Conservation (phyloP, 2,888 invertebrate species). For the Blastobasis adustella region DNA sequence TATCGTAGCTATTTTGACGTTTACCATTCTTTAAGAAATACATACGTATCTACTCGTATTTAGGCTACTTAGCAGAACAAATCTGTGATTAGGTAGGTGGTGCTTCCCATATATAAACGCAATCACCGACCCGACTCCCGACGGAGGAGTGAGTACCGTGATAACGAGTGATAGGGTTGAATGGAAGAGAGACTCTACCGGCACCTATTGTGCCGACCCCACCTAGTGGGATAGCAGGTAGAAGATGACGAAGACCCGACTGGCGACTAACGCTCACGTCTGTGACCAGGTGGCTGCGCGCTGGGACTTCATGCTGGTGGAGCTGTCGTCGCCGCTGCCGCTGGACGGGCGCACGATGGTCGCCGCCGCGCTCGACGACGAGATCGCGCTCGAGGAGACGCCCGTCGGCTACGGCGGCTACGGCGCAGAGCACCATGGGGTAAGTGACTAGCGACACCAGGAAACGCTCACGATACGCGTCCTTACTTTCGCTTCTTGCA, state of each 20-base stretch:
- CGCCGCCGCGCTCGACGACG: slow-evolving; percentile 39
- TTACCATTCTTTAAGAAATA: too few species aligned
- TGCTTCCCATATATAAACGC: too few species aligned
- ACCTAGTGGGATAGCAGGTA: too few species aligned
- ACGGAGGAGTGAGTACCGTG: not conserved
- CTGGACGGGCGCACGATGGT: slow-evolving; percentile 44
- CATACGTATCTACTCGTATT: too few species aligned
- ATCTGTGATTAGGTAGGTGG: too few species aligned
- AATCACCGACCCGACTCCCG: too few species aligned
- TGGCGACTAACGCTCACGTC: too few species aligned
- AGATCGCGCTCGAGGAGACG: slow-evolving; percentile 6
- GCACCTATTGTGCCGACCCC: not conserved
- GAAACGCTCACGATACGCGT: slow-evolving; percentile 35
- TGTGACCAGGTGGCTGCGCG: slow-evolving; percentile 48
- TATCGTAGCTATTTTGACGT: too few species aligned
- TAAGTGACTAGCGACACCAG: slow-evolving; percentile 26
- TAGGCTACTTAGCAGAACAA: too few species aligned
- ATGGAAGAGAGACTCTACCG: not conserved
- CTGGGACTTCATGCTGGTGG: slow-evolving; percentile 59
- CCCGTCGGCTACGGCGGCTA: slow-evolving; percentile 31
- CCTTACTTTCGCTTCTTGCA: too few species aligned
- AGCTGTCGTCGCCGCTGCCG: slow-evolving; percentile 46
- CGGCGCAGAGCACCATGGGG: slow-evolving; percentile 33
- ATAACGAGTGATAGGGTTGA: too few species aligned
- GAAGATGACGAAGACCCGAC: too few species aligned